These are phyloP conservation scores for Ditula angustiorana DNA, from an alignment of 2,888 invertebrate species.

Conservation along the genomic window DNA sequence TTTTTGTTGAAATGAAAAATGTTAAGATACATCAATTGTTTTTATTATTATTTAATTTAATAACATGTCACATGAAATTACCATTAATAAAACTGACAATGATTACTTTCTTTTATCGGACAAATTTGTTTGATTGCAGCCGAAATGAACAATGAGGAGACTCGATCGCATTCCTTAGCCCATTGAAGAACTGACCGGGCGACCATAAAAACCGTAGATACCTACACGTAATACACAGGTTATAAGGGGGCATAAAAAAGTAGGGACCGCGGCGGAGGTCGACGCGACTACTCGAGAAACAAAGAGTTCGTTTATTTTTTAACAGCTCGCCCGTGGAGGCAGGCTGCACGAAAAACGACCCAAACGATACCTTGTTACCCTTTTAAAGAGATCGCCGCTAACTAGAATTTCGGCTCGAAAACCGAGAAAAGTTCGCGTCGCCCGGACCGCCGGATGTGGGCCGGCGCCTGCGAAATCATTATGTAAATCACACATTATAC, in stretches of 20 bases:
- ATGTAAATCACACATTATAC: constrained; percentile 71
- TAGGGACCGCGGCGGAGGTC: constrained; percentile 84
- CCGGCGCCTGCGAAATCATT: constrained; percentile 81
- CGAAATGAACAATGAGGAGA: constrained; percentile 69
- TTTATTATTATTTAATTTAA: background rate
- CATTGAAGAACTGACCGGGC: constrained; percentile 84
- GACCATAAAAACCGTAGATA: constrained; percentile 84
- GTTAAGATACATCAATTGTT: background rate
- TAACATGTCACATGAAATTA: background rate
- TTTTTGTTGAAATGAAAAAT: background rate
- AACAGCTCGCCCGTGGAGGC: constrained; percentile 85
- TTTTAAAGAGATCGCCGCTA: constrained; percentile 83
- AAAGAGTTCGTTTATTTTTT: constrained; percentile 85
- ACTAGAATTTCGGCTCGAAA: constrained; percentile 84
- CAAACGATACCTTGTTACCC: constrained; percentile 84
- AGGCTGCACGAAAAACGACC: constrained; percentile 83
- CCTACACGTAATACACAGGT: constrained; percentile 85
- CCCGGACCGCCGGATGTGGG: constrained; percentile 66
- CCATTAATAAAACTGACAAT: constrained; percentile 13
- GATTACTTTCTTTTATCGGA: constrained; percentile 37
- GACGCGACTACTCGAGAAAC: constrained; percentile 84
- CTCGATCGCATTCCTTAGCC: constrained; percentile 85
- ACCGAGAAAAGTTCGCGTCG: constrained; percentile 79
- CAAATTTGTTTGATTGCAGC: constrained; percentile 37
- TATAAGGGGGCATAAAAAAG: constrained; percentile 84